Evolutionary conservation across 2,797 vertebrate genomes (phyloP).

Genomic region (Hippocampus kuda): DNA sequence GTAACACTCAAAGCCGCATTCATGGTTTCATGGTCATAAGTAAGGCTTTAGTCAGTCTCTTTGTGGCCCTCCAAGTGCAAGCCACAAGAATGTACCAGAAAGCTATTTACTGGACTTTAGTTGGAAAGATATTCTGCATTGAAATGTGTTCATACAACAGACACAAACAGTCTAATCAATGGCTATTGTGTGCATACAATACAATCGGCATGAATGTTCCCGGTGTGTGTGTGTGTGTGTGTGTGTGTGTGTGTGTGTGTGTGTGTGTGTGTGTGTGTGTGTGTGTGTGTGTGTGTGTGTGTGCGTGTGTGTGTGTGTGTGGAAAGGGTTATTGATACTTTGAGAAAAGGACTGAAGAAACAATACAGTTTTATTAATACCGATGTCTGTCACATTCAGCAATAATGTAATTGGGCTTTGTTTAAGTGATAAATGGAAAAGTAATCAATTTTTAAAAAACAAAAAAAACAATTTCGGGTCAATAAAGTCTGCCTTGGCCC

Average conservation of each 20-base stretch:
- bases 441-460: not conserved
- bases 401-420: not conserved
- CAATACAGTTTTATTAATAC: not conserved
- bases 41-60: not conserved
- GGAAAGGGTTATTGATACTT: constrained; percentile 55
- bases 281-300: not conserved
- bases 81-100: not conserved
- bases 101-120: not conserved
- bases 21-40: not conserved
- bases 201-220: not conserved
- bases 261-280: constrained; percentile 22
- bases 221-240: not conserved
- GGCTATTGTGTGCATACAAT: not conserved
- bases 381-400: not conserved
- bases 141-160: not conserved
- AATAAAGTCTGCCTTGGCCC: not conserved
- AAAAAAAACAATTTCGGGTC: not conserved
- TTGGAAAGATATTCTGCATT: not conserved
- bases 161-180: not conserved
- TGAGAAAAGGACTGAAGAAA: constrained; percentile 42
- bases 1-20: not conserved
- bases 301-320: not conserved
- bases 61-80: not conserved
- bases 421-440: not conserved
- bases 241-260: constrained; percentile 29